These are phyloP conservation scores for Heliconius erato DNA, from an alignment of 2,888 invertebrate species.

Conservation along the genomic window DNA sequence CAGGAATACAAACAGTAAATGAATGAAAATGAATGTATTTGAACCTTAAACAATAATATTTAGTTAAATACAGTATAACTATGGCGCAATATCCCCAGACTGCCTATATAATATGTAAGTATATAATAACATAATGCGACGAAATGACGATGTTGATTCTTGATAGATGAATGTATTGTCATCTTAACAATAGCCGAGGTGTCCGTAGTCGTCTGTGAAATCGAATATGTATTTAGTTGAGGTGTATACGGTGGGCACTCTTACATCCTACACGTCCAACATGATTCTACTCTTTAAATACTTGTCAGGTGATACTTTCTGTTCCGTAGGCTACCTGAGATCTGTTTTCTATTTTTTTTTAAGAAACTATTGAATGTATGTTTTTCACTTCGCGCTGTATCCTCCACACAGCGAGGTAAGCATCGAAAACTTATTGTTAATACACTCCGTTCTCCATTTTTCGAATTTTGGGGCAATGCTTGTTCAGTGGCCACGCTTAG, in stretches of 20 bases:
- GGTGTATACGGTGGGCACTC: constrained; percentile 43
- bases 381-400: background rate
- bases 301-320: constrained; percentile 43
- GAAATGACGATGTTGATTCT: constrained; percentile 26
- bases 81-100: background rate
- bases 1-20: too few species aligned
- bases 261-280: constrained; percentile 53
- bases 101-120: background rate
- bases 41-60: too few species aligned
- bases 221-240: constrained; percentile 34
- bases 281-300: constrained; percentile 62
- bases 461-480: too few species aligned
- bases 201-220: constrained; percentile 53
- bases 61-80: background rate
- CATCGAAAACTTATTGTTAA: too few species aligned
- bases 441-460: too few species aligned
- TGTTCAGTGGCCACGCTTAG: too few species aligned
- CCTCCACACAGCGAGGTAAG: too few species aligned
- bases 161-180: constrained; percentile 69
- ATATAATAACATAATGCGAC: background rate
- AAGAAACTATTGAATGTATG: background rate
- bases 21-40: too few species aligned
- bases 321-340: background rate
- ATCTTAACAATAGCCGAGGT: constrained; percentile 63
- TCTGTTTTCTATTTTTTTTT: constrained; percentile 52